Base-by-base conservation (phyloP, 2,888 invertebrate genomes). In the Polydrusus pterygomalis region DNA sequence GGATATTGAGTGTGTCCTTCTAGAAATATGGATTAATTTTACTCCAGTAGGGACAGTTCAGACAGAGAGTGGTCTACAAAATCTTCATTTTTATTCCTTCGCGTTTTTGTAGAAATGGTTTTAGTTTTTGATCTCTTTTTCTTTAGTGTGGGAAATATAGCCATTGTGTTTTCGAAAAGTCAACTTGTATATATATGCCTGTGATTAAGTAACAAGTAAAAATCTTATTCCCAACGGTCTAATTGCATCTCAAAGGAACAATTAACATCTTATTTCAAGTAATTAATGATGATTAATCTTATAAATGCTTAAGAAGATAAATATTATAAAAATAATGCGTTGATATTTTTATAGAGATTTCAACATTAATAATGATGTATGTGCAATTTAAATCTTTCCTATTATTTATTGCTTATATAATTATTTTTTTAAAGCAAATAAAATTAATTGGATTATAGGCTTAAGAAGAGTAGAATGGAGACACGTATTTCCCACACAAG, bases 351-450 rank as follows among this genome's bases (percentile, higher is more conserved):
- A 56, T 56, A 8, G 56, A 56, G 34, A 8, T 56, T 56, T 56
- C 34, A 56, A 56, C 56, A 56, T 15, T 56, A 56, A 56, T 56
- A 34, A 56, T 56, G 56, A 56, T 56, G 56, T 56, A 56, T 56
- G 34, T 56, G 56, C 56, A 56, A 56, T 56, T 56, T 56, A 56
- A 54, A 25, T 56, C 34, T 56, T 56, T 56, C 30, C n/a, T 43
- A 13, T 56, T 56, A 56, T 56, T 56, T 56, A 56, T 56, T 15
- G 56, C 56, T 56, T 56, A 56, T 30, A 56, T 56, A 56, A 56
- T 56, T 56, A 34, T 30, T 30, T n/a, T 43, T 43, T 25, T 34
- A 34, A 56, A 56, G 34, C 30, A 34, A 34, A 56, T 56, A 56
- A 34, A n/a, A 34, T 30, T 56, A 56, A 56, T 56, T 56, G 56